phyloP scores from a whole-genome alignment of 2,113 vertebrate species.

The Eurypyga helias region DNA sequence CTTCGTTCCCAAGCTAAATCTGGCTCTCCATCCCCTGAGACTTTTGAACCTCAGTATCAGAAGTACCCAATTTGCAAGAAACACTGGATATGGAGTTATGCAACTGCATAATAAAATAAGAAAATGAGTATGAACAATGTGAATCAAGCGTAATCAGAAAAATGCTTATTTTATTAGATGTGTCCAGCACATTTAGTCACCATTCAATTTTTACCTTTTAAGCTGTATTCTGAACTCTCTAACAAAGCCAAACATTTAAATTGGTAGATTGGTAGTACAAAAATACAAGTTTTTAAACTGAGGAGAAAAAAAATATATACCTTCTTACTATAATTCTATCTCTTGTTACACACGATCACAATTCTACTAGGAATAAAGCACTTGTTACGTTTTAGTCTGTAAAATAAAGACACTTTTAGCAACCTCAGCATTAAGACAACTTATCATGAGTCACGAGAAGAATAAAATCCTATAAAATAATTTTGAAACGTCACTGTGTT shows the following conservation, averaged over 20 bases:
- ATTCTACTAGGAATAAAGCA: slow-evolving; percentile 47
- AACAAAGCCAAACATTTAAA: slow-evolving; percentile 48
- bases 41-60: not conserved
- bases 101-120: not conserved
- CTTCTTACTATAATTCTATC: slow-evolving; percentile 7
- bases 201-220: slow-evolving; percentile 21
- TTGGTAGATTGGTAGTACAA: slow-evolving; percentile 45
- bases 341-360: slow-evolving; percentile 15
- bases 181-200: slow-evolving; percentile 69
- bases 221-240: slow-evolving; percentile 22
- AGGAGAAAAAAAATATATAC: slow-evolving; percentile 12
- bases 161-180: slow-evolving; percentile 69
- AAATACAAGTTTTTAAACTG: slow-evolving; percentile 57
- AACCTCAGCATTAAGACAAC: not conserved
- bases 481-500: not conserved
- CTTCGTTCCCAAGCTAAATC: not conserved
- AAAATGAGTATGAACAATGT: not conserved
- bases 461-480: not conserved
- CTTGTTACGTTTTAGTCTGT: slow-evolving; percentile 5
- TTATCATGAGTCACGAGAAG: not conserved
- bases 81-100: not conserved
- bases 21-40: not conserved
- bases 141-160: slow-evolving; percentile 21
- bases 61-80: not conserved
- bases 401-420: slow-evolving; percentile 26